Base-by-base conservation (phyloP, 2,797 vertebrate genomes). In the Periophthalmus magnuspinnatus region DNA sequence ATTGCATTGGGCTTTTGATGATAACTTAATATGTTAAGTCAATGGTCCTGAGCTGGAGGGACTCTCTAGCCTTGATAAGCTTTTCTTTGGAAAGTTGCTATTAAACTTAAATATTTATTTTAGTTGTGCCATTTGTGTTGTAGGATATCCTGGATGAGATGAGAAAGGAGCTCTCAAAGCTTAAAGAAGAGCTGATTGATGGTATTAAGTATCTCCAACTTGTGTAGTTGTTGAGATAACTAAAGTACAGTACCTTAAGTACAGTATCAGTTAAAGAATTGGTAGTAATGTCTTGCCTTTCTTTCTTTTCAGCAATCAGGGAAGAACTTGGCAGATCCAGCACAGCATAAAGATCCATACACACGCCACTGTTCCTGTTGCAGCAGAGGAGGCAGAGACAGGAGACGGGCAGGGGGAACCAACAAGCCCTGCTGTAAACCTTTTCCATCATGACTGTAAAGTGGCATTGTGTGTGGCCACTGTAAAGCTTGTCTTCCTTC, bases 121-220 rank as follows among this genome's bases (percentile, higher is more conserved):
- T 6, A 63, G 13, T 10, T 65, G 10, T 45, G 14, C 10, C 38
- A 21, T 71, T 36, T 68, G 22, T 74, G 8, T 81, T 67, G 65
- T 58, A 99, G 97, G 97, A 99, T 83, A 99, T 99, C 89, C 93
- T 99, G 93, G 97, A 99, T 71, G 97, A 99, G 93, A 99, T 99
- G 97, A 96, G 97, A 72, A 99, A 99, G 93, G 97, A 99, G 89
- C 89, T 99, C 89, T 94, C 95, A 0, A 99, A 99, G 90, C 94
- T 99, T 90, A 99, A 99, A 94, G 97, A 99, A 86, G 97, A 99
- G 86, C 96, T 99, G 83, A 98, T 99, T 81, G 96, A 99, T 90
- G 97, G 97, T 99, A 91, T n/a, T n/a, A n/a, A n/a, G n/a, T n/a
- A n/a, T n/a, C n/a, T n/a, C n/a, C n/a, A n/a, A n/a, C n/a, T n/a